Evolutionary conservation across 2,888 invertebrate genomes (phyloP), one percentile per base, ranked within the genome.

Genomic region (Aphrophora alni): DNA sequence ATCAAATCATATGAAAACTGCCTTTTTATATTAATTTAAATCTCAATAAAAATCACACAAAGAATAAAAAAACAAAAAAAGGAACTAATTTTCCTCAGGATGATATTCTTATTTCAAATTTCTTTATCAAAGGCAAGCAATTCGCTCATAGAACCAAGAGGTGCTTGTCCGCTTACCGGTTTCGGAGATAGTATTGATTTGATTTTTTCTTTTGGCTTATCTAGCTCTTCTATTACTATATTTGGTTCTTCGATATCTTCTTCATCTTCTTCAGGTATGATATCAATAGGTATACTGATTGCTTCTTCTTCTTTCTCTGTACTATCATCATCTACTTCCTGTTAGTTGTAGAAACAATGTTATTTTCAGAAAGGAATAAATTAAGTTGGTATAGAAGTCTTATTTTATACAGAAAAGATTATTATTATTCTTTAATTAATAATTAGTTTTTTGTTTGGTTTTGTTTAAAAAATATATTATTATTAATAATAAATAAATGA

Each of bases 191-290:
- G 25, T 44, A 71, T 69, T 28, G 75, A 24, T n/a, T 69, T 75
- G 71, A 71, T 51, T 26, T 44, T 44, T 25, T 70, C 27, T 28
- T 76, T 75, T 26, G 59, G 70, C n/a, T 69, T 74, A 38, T 74
- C 69, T 14, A 71, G 24, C 26, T 44, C 28, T 72, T 74, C 44
- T 38, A 69, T 73, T 24, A 74, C 25, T 38, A 75, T 74, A 7
- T 75, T 74, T 8, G 25, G 28, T 3, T 24, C 77, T 72, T 77
- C 71, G 2, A 75, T 75, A n/a, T 75, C 75, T n/a, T 51, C 72
- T n/a, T 72, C 78, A 12, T 75, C 81, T 59, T 75, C 81, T 72
- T 78, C 81, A 14, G 59, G 78, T 21, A 78, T 78, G 10, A 28
- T 28, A 24, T 78, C 71, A 51, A 73, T 28, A 51, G 72, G 71